A percentile compares a stretch with the other conserved stretches of the same genome.
Evolutionary conservation across 2,888 invertebrate species (phyloP).

Genomic region (Nymphalis urticae): DNA sequence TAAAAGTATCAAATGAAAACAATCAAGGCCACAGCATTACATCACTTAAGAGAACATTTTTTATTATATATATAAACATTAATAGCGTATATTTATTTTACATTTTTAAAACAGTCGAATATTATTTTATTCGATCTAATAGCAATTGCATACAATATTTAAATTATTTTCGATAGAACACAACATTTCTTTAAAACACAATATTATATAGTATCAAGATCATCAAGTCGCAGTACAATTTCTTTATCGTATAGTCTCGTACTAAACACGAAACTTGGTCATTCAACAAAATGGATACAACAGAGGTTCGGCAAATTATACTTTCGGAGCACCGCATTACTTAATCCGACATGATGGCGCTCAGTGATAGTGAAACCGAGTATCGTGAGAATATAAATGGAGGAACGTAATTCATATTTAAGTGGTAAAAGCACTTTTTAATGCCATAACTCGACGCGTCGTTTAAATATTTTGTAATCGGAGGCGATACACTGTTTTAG

Average conservation of each 20-base stretch:
- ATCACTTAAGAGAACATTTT: neutral
- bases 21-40: neutral
- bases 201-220: neutral
- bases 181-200: too few species aligned
- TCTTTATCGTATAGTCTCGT: neutral
- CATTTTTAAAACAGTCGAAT: neutral
- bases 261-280: slow-evolving; percentile 5
- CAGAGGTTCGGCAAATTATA: slow-evolving; percentile 8
- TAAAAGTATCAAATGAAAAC: neutral
- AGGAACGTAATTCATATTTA: slow-evolving; percentile 37
- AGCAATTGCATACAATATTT: neutral
- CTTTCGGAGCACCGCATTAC: slow-evolving; percentile 15
- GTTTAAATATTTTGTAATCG: slow-evolving; percentile 28
- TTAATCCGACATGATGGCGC: slow-evolving; percentile 24
- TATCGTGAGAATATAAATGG: slow-evolving; percentile 32
- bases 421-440: slow-evolving; percentile 38
- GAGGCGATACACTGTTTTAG: slow-evolving; percentile 14
- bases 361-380: slow-evolving; percentile 28
- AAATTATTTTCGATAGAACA: too few species aligned
- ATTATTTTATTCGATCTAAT: neutral
- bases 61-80: neutral
- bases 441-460: slow-evolving; percentile 24
- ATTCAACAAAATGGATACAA: slow-evolving; percentile 1
- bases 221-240: neutral
- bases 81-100: too few species aligned